Evolutionary conservation across 2,113 vertebrate species (phyloP).

Genomic region (Petroica traversi): DNA sequence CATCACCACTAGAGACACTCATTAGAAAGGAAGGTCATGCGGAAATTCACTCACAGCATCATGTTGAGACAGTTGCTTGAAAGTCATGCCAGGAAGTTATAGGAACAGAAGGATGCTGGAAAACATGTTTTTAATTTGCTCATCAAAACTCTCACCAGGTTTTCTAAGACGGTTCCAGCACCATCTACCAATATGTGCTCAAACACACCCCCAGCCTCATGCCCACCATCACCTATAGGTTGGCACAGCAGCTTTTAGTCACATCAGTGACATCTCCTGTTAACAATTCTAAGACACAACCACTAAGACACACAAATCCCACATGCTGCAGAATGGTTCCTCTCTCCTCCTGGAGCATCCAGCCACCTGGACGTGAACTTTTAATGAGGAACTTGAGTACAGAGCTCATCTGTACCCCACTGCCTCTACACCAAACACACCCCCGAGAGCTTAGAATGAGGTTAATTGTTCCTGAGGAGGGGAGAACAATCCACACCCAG

Average conservation of each 20-base stretch:
- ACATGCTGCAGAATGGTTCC: not conserved
- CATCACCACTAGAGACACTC: not conserved
- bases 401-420: not conserved
- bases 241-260: not conserved
- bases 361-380: not conserved
- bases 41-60: not conserved
- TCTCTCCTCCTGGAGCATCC: not conserved
- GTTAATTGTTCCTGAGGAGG: not conserved
- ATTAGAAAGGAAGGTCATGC: not conserved
- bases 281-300: not conserved
- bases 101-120: constrained; percentile 1
- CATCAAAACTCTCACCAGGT: not conserved
- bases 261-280: not conserved
- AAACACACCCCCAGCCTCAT: not conserved
- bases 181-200: not conserved
- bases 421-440: not conserved
- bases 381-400: not conserved
- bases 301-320: not conserved
- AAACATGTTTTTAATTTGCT: constrained; percentile 11
- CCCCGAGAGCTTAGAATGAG: not conserved
- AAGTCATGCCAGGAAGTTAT: not conserved
- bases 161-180: not conserved
- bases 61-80: not conserved
- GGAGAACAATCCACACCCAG: not conserved
- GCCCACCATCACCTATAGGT: not conserved